Evolutionary conservation across 2,888 invertebrate species (phyloP).

Genomic region (Drosophila emarginata): DNA sequence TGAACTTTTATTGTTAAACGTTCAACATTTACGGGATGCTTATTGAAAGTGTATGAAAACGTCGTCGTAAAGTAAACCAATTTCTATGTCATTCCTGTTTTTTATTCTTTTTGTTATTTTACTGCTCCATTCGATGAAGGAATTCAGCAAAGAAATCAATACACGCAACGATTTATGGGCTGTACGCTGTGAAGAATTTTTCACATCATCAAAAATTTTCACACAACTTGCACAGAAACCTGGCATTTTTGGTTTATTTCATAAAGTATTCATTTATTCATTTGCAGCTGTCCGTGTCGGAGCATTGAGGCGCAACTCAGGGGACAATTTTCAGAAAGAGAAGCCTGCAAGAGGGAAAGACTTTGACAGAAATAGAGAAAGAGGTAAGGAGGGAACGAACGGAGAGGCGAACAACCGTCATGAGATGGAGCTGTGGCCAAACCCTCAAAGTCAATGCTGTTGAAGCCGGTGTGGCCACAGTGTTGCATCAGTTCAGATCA

Average conservation of each 20-base stretch:
- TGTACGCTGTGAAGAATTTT: conserved; percentile 6
- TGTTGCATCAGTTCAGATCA: conserved; percentile 6
- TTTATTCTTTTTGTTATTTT: neutral
- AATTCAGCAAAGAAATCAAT: conserved; percentile 5
- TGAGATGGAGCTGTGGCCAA: conserved; percentile 5
- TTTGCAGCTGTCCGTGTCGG: conserved; percentile 48
- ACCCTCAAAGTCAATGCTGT: conserved; percentile 10
- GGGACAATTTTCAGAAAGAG: neutral
- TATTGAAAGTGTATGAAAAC: neutral
- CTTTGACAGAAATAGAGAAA: neutral
- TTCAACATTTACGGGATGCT: too few species aligned
- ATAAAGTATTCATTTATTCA: conserved; percentile 64
- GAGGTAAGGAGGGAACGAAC: too few species aligned
- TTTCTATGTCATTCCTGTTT: neutral
- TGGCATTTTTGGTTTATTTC: conserved; percentile 37
- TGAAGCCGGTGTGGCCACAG: conserved; percentile 1
- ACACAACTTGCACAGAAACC: conserved; percentile 31
- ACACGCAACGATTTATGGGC: conserved; percentile 20
- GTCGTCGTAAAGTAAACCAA: neutral
- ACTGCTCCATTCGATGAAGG: neutral
- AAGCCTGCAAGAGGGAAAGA: neutral
- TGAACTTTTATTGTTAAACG: too few species aligned
- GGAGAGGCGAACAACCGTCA: neutral
- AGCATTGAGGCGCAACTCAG: conserved; percentile 1
- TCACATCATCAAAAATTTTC: conserved; percentile 24